Conservation (phyloP, 1,140 invertebrate species). For the Arion vulgaris region DNA sequence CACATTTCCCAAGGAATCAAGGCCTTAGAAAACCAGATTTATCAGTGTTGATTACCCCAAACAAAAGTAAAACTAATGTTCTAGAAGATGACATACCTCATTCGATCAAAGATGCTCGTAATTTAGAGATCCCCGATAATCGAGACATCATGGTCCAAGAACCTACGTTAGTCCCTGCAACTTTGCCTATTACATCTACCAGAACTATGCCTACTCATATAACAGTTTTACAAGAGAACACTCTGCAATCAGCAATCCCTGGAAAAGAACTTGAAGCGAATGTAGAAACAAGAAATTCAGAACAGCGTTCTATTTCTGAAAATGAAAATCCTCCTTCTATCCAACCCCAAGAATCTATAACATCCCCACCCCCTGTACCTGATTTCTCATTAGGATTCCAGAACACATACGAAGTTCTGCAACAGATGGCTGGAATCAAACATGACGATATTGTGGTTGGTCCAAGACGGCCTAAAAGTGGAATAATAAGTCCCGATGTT, state of each 20-base stretch:
- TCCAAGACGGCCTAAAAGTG: constrained; percentile 1
- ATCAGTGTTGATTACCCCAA: neutral
- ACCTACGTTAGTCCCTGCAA: neutral
- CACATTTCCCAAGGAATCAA: neutral
- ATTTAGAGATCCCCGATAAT: neutral
- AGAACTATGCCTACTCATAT: neutral
- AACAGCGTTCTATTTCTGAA: neutral
- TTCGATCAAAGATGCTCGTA: neutral
- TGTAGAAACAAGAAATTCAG: neutral
- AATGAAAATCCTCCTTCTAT: neutral
- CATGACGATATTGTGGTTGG: constrained; percentile 38
- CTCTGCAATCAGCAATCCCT: neutral
- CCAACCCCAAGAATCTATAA: no score
- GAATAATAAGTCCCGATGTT: neutral
- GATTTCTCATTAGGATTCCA: constrained; percentile 7
- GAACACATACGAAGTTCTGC: constrained; percentile 24
- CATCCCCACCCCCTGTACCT: neutral
- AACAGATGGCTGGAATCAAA: constrained; percentile 34
- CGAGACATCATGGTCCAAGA: neutral
- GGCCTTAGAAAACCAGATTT: constrained; percentile 18
- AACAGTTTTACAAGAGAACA: neutral
- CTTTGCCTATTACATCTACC: neutral
- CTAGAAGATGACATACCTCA: neutral
- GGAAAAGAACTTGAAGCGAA: neutral
- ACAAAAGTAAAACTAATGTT: neutral